phyloP scores from a whole-genome alignment of 2,797 vertebrate species.

The Falco cherrug region DNA sequence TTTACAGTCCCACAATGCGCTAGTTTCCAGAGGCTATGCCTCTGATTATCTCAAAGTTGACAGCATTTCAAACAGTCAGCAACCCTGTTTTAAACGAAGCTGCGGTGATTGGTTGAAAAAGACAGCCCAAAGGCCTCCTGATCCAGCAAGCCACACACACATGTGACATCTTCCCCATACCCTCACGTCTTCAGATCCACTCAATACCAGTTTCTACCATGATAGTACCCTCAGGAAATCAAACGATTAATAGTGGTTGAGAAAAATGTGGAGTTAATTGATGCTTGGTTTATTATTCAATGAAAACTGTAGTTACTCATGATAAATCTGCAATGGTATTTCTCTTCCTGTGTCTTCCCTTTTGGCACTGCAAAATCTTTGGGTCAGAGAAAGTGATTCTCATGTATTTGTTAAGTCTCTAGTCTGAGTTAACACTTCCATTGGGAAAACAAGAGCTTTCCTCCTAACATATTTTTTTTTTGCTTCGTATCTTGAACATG shows the following conservation, averaged over 20 bases:
- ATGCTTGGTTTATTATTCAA: constrained; percentile 43
- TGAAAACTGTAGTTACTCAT: background rate
- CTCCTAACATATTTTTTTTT: background rate
- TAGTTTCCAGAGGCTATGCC: constrained; percentile 59
- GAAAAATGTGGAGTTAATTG: constrained; percentile 51
- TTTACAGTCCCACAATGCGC: constrained; percentile 35
- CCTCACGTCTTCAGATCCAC: constrained; percentile 15
- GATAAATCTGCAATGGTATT: constrained; percentile 20
- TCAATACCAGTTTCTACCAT: constrained; percentile 36
- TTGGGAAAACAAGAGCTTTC: background rate
- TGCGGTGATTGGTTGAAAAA: constrained; percentile 34
- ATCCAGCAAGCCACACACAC: constrained; percentile 20
- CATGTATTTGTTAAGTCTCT: background rate
- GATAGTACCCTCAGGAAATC: background rate
- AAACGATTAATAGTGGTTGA: constrained; percentile 43
- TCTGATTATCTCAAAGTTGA: constrained; percentile 60
- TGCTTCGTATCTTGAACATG: background rate
- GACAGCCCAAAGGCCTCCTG: constrained; percentile 33
- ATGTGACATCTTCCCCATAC: constrained; percentile 22
- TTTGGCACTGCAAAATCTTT: background rate
- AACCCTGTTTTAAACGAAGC: constrained; percentile 33
- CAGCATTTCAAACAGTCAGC: constrained; percentile 62
- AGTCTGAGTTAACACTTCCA: background rate
- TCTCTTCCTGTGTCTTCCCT: background rate
- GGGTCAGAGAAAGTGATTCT: background rate